These are phyloP conservation scores for Pteruthius melanotis DNA, from an alignment of 2,113 vertebrate genomes.

Conservation along the genomic window DNA sequence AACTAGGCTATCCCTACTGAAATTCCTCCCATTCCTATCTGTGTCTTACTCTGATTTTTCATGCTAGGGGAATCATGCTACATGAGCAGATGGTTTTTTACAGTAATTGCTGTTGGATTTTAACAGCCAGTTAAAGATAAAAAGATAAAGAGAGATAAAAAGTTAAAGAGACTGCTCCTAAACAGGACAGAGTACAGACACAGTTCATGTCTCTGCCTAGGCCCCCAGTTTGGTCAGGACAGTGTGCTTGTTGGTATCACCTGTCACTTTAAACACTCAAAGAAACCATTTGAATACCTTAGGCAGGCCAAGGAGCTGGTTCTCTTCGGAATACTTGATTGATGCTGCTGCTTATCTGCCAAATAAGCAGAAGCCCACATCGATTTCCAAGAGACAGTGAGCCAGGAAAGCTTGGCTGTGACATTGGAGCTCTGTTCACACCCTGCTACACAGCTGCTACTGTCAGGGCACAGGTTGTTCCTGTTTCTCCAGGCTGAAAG, in stretches of 20 bases:
- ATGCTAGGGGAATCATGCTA: not conserved
- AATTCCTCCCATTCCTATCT: not conserved
- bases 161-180: not conserved
- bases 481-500: not conserved
- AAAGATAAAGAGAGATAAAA: not conserved
- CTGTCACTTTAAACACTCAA: not conserved
- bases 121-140: not conserved
- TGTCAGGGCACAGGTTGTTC: not conserved
- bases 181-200: not conserved
- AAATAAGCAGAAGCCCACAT: not conserved
- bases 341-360: not conserved
- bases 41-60: not conserved
- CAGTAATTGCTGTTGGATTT: not conserved
- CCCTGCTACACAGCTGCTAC: not conserved
- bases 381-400: not conserved
- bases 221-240: not conserved
- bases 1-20: not conserved
- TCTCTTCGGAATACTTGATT: not conserved
- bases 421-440: not conserved
- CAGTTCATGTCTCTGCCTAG: not conserved
- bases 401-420: not conserved
- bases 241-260: not conserved
- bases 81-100: not conserved
- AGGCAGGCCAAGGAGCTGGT: not conserved
- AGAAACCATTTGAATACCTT: not conserved